Percentiles rank a stretch among this genome's conserved stretches.
These are phyloP conservation scores for Polietes domitor DNA, from an alignment of 2,888 invertebrate genomes.

Conservation along the genomic window DNA sequence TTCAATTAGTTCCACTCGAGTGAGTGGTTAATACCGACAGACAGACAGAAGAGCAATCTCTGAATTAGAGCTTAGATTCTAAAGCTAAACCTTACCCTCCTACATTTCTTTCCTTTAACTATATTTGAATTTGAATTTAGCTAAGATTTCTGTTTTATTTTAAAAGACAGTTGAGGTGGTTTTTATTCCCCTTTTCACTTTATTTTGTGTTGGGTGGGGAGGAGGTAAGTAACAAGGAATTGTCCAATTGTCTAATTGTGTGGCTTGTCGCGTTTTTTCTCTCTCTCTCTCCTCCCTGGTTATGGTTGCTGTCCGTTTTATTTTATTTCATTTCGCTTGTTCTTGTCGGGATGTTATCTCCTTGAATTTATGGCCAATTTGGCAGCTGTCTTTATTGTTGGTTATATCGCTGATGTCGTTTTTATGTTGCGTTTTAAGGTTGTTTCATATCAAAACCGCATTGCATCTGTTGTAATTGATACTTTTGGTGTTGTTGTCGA, in stretches of 20 bases:
- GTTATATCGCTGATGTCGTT: not conserved
- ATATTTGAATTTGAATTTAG: not conserved
- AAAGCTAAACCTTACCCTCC: not conserved
- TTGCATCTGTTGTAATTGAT: conserved; percentile 41
- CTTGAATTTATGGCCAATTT: conserved; percentile 75
- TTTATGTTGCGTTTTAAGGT: conserved; percentile 24
- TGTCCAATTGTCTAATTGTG: conserved; percentile 41
- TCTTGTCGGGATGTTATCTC: conserved; percentile 71
- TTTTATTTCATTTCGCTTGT: conserved; percentile 20
- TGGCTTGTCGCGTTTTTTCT: conserved; percentile 40
- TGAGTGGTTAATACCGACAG: conserved; percentile 75
- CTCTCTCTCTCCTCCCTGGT: too few relatives aligned
- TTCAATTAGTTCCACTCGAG: conserved; percentile 80
- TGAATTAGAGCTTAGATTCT: conserved; percentile 26
- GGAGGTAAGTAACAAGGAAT: conserved; percentile 43
- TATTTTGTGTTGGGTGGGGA: conserved; percentile 38
- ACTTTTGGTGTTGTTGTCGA: not conserved
- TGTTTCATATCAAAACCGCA: not conserved
- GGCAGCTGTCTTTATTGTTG: conserved; percentile 58
- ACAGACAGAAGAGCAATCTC: conserved; percentile 12
- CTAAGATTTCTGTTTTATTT: not conserved
- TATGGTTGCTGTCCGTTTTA: conserved; percentile 2
- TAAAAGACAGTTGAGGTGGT: not conserved
- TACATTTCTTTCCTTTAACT: too few relatives aligned
- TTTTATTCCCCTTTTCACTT: too few relatives aligned